Evolutionary conservation across 2,797 vertebrate species (phyloP), one percentile per base, ranked within the genome.

Genomic region (Anguilla obscura): DNA sequence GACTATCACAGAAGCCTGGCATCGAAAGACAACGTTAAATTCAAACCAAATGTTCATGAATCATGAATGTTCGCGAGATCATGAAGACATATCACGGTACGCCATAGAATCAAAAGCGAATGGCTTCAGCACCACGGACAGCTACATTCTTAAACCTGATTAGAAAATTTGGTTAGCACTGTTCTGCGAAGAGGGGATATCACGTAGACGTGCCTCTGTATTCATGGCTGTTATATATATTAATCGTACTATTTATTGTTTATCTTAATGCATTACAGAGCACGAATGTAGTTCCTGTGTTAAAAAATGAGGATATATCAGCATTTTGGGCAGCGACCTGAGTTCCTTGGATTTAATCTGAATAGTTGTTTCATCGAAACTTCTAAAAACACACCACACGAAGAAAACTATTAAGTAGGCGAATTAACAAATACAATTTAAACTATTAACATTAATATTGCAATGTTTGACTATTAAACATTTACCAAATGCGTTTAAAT

Each of bases 81-180:
- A 60, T 18, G 45, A 85, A 63, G 84, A 63, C 45, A 82, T 82
- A 82, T 48, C 79, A 36, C 33, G 12, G 14, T 40, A 85, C 52
- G 14, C 52, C 52, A 58, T 36, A 36, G 54, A 85, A 84, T 69
- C 40, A 50, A 21, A 50, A 48, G 58, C 27, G 86, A 87, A 33
- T 40, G 48, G 50, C 88, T 96, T 96, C 95, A 98, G 97, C 90
- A 97, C 97, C 97, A 94, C 84, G 97, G 97, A 96, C 92, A 98
- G 97, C 80, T 89, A 94, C 95, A 90, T 91, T 50, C 24, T 80
- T 76, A 1, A 24, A 54, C 50, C 24, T 33, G 24, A 52, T 10
- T 5, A 24, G 33, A 76, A 3, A 36, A 33, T 40, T 40, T n/a
- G 69, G 74, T 76, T 36, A 18, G 36, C 16, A 74, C 14, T 74